phyloP scores from a whole-genome alignment of 2,113 vertebrate genomes.

The Spilogale gracilis region DNA sequence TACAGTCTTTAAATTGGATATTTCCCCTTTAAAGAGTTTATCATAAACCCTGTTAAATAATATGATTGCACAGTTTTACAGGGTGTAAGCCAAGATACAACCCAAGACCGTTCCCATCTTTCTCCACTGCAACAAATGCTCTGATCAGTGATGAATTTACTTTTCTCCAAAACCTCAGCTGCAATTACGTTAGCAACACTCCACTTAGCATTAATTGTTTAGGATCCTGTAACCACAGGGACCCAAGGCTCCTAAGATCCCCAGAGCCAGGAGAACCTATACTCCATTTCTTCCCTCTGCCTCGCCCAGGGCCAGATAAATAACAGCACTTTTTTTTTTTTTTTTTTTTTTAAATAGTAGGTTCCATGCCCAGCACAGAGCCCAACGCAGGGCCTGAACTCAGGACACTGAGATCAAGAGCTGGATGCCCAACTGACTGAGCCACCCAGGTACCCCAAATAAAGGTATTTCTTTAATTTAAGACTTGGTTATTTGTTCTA shows the following conservation, averaged over 20 bases:
- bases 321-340: background rate
- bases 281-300: background rate
- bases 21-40: background rate
- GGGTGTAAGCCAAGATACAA: background rate
- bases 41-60: background rate
- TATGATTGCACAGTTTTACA: background rate
- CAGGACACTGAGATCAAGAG: background rate
- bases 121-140: conserved; percentile 4
- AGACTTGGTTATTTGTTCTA: background rate
- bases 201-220: conserved; percentile 31
- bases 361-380: background rate
- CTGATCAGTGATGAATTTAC: background rate
- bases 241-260: background rate
- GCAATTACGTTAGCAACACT: background rate
- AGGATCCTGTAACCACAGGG: background rate
- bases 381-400: background rate
- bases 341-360: background rate
- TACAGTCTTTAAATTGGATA: background rate
- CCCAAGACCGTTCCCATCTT: background rate
- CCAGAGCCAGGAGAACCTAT: fast-evolving
- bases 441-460: background rate
- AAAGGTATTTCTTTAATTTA: background rate
- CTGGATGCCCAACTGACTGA: background rate
- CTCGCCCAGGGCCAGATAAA: background rate
- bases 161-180: conserved; percentile 40